Conservation (phyloP, 2,797 vertebrate genomes). For the Alouatta caraya region DNA sequence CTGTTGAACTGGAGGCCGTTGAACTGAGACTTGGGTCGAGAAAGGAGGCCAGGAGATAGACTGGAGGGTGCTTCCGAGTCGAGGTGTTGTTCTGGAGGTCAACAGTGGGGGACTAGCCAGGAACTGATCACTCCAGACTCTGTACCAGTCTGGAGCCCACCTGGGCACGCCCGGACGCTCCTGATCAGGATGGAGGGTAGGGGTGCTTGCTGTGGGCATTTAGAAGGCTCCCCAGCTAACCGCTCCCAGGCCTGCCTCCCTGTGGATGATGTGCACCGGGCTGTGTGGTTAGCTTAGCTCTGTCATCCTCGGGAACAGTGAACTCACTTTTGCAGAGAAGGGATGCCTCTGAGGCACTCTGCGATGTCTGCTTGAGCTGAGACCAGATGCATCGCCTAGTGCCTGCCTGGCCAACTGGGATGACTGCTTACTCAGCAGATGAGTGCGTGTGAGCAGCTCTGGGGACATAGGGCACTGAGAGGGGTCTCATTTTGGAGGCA, state of each 20-base stretch:
- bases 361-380: background rate
- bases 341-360: no score
- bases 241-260: background rate
- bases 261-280: background rate
- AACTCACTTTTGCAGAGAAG: background rate
- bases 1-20: background rate
- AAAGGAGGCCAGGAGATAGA: background rate
- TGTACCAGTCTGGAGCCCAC: background rate
- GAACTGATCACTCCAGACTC: no score
- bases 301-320: background rate
- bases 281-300: background rate
- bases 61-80: background rate
- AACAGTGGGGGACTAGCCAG: background rate
- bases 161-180: background rate
- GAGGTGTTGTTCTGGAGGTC: no score
- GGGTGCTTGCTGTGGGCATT: fast-evolving
- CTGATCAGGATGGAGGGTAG: background rate
- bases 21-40: background rate
- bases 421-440: background rate
- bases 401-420: background rate
- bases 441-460: background rate
- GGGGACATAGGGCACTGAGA: background rate
- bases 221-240: background rate
- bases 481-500: background rate
- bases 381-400: background rate